Percentiles rank a stretch among this genome's conserved stretches.
These are phyloP conservation scores for Micromesistius poutassou DNA, from an alignment of 2,797 vertebrate genomes.

Conservation along the genomic window DNA sequence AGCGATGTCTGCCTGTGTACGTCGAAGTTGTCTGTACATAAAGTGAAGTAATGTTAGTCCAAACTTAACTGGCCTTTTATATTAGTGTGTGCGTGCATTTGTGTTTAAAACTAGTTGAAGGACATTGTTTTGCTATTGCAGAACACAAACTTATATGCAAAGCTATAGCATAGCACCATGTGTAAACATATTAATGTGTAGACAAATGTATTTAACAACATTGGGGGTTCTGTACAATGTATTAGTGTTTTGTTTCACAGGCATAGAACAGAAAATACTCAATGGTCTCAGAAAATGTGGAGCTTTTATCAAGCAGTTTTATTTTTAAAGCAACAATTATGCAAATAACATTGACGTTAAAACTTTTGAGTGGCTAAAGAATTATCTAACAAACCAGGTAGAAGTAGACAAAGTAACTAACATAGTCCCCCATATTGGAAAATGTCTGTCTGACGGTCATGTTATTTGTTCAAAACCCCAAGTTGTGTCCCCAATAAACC, in stretches of 20 bases:
- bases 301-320: background rate
- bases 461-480: conserved; percentile 34
- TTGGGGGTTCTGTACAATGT: conserved; percentile 24
- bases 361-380: conserved; percentile 8
- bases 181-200: conserved; percentile 28
- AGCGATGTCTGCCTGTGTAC: conserved; percentile 38
- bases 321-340: background rate
- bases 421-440: too few relatives aligned
- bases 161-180: conserved; percentile 48
- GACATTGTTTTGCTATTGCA: conserved; percentile 32
- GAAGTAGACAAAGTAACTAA: conserved; percentile 10
- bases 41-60: conserved; percentile 49
- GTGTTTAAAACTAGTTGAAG: conserved; percentile 12
- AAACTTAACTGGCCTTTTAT: conserved; percentile 55
- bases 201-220: conserved; percentile 26
- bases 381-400: background rate
- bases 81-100: conserved; percentile 37
- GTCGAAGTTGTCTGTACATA: conserved; percentile 69
- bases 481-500: conserved; percentile 32
- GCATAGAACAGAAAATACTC: conserved; percentile 15
- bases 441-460: too few relatives aligned
- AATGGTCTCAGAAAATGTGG: background rate
- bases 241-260: conserved; percentile 7
- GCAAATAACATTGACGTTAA: background rate
- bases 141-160: conserved; percentile 47